Evolutionary conservation across 2,888 invertebrate species (phyloP).

Genomic region (Lasioglossum vierecki): DNA sequence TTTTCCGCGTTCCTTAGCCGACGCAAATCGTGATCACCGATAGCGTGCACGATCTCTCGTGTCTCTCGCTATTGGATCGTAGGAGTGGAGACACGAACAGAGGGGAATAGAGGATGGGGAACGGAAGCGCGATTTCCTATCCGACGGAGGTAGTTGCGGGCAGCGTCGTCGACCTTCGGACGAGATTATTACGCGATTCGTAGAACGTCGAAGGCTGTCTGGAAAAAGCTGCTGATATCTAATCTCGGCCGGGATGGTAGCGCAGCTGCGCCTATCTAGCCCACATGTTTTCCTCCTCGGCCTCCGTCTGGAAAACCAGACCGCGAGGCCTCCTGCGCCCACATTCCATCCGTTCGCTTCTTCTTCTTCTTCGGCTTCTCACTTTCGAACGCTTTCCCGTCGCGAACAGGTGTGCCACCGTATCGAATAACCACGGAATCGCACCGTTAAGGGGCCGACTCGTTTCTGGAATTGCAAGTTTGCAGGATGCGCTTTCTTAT

Average conservation of each 20-base stretch:
- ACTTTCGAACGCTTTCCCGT: neutral
- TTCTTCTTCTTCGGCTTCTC: neutral
- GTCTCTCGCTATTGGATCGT: conserved; percentile 22
- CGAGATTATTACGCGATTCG: conserved; percentile 71
- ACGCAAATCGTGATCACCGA: conserved; percentile 18
- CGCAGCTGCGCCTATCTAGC: conserved; percentile 67
- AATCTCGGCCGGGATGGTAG: conserved; percentile 63
- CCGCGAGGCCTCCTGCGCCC: conserved; percentile 37
- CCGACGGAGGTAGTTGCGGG: conserved; percentile 48
- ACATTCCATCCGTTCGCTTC: conserved; percentile 41
- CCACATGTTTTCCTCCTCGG: conserved; percentile 52
- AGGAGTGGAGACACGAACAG: neutral
- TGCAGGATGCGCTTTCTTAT: no score
- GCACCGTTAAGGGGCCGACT: neutral
- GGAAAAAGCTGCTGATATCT: conserved; percentile 70
- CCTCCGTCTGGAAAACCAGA: conserved; percentile 55
- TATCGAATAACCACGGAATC: neutral
- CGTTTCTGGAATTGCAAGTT: no score
- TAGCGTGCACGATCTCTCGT: conserved; percentile 20
- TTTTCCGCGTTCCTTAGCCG: conserved; percentile 33
- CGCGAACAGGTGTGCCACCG: neutral
- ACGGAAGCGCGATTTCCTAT: conserved; percentile 56
- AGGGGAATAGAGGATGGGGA: neutral
- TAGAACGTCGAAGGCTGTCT: conserved; percentile 69
- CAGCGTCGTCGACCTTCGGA: conserved; percentile 68